A percentile compares a stretch with the other conserved stretches of the same genome.
These are phyloP conservation scores for Thymallus thymallus DNA, from an alignment of 2,113 vertebrate genomes.

Conservation along the genomic window DNA sequence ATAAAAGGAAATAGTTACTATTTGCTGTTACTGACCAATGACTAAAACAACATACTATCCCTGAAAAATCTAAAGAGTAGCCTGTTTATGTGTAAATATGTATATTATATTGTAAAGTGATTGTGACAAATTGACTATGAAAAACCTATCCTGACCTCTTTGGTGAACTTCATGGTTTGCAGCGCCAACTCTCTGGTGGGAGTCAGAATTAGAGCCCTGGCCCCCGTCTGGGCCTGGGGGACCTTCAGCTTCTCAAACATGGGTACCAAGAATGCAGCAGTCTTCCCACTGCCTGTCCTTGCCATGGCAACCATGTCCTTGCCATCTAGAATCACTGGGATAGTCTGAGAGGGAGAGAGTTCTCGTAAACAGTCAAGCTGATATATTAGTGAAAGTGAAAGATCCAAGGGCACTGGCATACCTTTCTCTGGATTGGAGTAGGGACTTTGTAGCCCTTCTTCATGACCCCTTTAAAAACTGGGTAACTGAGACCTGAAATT, in stretches of 20 bases:
- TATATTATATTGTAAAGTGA: too few relatives aligned
- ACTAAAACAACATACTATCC: neutral
- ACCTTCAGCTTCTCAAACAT: constrained; percentile 93
- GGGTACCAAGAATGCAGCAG: constrained; percentile 92
- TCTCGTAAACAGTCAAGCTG: neutral
- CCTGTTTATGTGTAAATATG: neutral
- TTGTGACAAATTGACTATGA: too few relatives aligned
- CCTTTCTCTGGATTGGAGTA: constrained; percentile 96
- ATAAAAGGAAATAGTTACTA: neutral
- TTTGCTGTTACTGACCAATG: neutral
- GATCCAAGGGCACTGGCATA: constrained; percentile 40
- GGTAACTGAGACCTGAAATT: constrained; percentile 86
- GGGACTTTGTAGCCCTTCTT: constrained; percentile 98
- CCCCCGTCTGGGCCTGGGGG: constrained; percentile 83
- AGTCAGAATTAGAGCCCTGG: constrained; percentile 86
- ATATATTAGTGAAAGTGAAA: neutral
- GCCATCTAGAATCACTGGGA: constrained; percentile 89
- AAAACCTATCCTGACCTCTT: constrained; percentile 77
- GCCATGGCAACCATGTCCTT: constrained; percentile 97
- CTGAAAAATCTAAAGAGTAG: neutral
- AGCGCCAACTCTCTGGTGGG: constrained; percentile 94
- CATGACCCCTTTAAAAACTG: constrained; percentile 92
- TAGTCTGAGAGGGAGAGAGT: constrained; percentile 66
- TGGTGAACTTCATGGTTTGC: constrained; percentile 97
- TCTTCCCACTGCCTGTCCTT: constrained; percentile 93